Percentiles rank a stretch among this genome's conserved stretches.
Conservation (phyloP, 2,113 vertebrate genomes). For the Silurus meridionalis region DNA sequence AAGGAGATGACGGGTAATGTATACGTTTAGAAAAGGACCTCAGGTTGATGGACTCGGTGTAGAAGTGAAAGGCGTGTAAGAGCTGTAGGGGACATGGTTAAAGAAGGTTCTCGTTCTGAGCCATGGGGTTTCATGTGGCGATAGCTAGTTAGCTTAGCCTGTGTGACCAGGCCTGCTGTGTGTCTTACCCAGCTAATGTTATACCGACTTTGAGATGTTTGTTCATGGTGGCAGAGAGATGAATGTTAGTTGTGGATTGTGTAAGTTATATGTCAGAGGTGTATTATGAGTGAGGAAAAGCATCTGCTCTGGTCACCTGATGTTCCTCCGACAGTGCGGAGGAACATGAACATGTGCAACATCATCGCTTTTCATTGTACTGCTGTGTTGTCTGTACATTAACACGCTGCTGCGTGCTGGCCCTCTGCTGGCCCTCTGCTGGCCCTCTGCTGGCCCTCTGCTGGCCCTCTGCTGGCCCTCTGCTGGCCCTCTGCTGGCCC, state of each 20-base stretch:
- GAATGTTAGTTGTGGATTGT: too few relatives aligned
- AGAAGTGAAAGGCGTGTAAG: neutral
- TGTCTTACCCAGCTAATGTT: neutral
- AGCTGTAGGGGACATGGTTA: neutral
- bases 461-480: too few relatives aligned
- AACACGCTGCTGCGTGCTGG: neutral
- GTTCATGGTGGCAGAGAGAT: neutral
- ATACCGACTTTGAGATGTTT: too few relatives aligned
- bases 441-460: too few relatives aligned
- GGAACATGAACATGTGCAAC: conserved; percentile 26
- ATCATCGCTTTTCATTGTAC: conserved; percentile 52
- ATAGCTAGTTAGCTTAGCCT: conserved; percentile 39
- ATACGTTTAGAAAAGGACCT: neutral
- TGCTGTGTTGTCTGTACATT: conserved; percentile 13
- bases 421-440: too few relatives aligned
- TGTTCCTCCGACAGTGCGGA: neutral
- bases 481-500: too few relatives aligned
- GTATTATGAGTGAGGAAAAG: neutral
- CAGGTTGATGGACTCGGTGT: neutral
- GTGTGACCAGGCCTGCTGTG: conserved; percentile 37
- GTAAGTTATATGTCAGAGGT: neutral
- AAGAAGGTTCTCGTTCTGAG: neutral
- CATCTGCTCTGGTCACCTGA: conserved; percentile 14
- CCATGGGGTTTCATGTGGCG: conserved; percentile 53
- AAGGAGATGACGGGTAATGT: conserved; percentile 72